Evolutionary conservation across 1,140 invertebrate species (phyloP), one percentile per base, ranked within the genome.

Genomic region (Homarus americanus): DNA sequence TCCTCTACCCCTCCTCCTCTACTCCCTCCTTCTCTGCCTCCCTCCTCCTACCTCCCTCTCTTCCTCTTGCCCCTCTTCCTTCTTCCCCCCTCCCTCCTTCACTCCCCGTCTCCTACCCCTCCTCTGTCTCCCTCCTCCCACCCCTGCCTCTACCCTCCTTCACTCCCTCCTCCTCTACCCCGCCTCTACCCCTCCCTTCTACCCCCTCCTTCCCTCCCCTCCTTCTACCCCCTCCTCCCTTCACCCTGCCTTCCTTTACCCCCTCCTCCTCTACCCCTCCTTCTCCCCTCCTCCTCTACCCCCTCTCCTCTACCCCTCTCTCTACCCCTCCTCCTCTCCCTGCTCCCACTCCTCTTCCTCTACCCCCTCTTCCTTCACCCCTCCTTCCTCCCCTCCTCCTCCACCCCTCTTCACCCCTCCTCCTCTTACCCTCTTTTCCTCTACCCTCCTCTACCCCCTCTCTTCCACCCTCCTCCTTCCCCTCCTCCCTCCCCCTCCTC

Each of bases 91-190:
- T 5, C 34, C 32, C 73, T 34, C 73, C 32, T 75, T 32, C 38
- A 36, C 72, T n/a, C 72, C 40, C 72, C 72, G 34, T 38, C 72
- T 75, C 72, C 72, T 78, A 32, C 75, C 40, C 75, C 75, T 78
- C 38, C 75, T 40, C 76, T 44, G 38, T 38, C 36, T 79, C 76
- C 36, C 36, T 79, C 76, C 73, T 75, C 73, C n/a, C 9, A 49
- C 44, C 9, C 9, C 17, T 49, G 17, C 44, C 17, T 49, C 44
- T 17, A 9, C 17, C 44, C 44, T 49, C 44, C 44, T 49, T 17
- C 17, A 9, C 44, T 49, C 44, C 44, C 17, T 49, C 17, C 44
- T 17, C 17, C 9, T 49, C 17, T 10, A 17, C 17, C 12, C 34
- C 34, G 24, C 73, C 24, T 36, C 73, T 34, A 34, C 34, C 7